phyloP scores from a whole-genome alignment of 2,888 invertebrate genomes.

The Agrochola macilenta region DNA sequence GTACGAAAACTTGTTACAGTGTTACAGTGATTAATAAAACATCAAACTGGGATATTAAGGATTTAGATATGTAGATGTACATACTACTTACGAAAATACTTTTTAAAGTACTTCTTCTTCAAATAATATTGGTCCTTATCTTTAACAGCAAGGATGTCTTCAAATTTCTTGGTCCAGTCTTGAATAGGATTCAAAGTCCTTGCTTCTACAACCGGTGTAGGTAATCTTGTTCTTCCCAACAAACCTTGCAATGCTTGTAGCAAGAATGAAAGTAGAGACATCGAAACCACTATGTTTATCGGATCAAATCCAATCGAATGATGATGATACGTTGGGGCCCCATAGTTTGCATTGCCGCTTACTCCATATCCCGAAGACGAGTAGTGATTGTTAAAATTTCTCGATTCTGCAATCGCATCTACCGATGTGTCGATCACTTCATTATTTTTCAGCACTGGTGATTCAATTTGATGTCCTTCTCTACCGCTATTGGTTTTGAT shows the following conservation, averaged over 20 bases:
- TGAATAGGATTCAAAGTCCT: constrained; percentile 75
- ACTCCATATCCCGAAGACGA: constrained; percentile 80
- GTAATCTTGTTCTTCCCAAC: constrained; percentile 79
- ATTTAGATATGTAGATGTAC: background rate
- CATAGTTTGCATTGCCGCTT: constrained; percentile 79
- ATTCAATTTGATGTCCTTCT: constrained; percentile 79
- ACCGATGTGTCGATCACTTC: constrained; percentile 65
- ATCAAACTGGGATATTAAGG: background rate
- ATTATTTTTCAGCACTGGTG: constrained; percentile 74
- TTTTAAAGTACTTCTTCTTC: constrained; percentile 79
- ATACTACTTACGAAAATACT: constrained; percentile 71
- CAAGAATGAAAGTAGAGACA: constrained; percentile 86
- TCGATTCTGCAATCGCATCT: constrained; percentile 67
- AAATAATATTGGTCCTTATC: constrained; percentile 74
- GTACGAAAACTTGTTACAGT: constrained; percentile 21
- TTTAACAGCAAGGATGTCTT: constrained; percentile 69
- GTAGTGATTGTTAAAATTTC: constrained; percentile 82
- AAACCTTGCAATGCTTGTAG: constrained; percentile 87
- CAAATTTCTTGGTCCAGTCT: constrained; percentile 78
- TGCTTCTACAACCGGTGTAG: constrained; percentile 85
- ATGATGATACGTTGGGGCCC: constrained; percentile 83
- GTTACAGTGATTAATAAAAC: background rate
- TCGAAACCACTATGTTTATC: constrained; percentile 86
- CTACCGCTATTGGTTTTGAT: constrained; percentile 48
- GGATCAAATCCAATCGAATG: constrained; percentile 90